Evolutionary conservation across 2,797 vertebrate genomes (phyloP), one percentile per base, ranked within the genome.

Genomic region (Menidia menidia): DNA sequence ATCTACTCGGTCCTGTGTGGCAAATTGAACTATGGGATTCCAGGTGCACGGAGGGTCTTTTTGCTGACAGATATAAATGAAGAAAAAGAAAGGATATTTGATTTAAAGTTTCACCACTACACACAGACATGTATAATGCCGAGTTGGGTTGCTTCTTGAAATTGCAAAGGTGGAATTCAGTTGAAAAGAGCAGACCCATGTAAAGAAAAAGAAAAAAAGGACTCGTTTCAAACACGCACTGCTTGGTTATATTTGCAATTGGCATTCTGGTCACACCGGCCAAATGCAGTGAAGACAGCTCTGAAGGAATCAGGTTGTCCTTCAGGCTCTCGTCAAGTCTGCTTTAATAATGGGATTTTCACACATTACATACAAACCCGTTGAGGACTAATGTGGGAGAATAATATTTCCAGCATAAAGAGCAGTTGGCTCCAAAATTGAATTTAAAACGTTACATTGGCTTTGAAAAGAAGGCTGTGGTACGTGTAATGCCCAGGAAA

Each of bases 341-440:
- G 54, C 80, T 68, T 86, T 81, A 87, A 88, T 85, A 86, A 88
- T 81, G 68, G 78, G 76, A 86, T 90, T 89, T 89, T 74, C 63
- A 78, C 82, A 79, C 68, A 73, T 86, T 84, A 77, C 44, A 80
- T 75, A 68, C 68, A 86, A 81, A 83, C 78, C 81, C 83, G 51
- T 67, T 31, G 41, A 65, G 64, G 18, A 59, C 79, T 84, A 84
- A 80, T 84, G 64, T 79, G 51, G 75, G 50, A 75, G 85, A 85
- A 83, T 87, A 85, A 85, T 79, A 82, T 87, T 87, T 82, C 66
- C 35, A 3, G 55, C 70, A 80, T 75, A 84, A 75, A 71, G 68
- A 69, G 66, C 64, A 63, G 59, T 68, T 4, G 43, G 68, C 71
- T 79, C 78, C 73, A 64, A 85, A 91, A 92, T 90, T 85, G 57